Evolutionary conservation across 37 sponge, comb jelly and placozoan genomes (phyloP), one percentile per base, ranked within the genome.

Genomic region (Agelas oroides): DNA sequence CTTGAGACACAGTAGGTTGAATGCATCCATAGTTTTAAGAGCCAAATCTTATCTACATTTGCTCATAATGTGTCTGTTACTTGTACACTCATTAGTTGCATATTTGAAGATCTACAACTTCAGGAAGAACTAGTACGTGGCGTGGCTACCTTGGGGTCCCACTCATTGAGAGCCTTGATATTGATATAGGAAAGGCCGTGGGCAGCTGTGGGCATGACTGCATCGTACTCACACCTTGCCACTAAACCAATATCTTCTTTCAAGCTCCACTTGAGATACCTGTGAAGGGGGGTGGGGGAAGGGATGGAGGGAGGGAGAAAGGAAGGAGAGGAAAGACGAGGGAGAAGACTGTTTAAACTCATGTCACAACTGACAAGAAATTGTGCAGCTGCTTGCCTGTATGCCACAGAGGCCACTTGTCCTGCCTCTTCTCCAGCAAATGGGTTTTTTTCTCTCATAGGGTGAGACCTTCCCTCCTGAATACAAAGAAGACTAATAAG

Each of bases 131-230:
- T n/a, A n/a, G n/a, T n/a, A n/a, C n/a, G n/a, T n/a, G n/a, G n/a
- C n/a, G n/a, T n/a, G n/a, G 76, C 46, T 37, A 88, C 91, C 94
- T 97, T 94, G 15, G 94, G 68, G 73, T 94, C 96, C 95, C 92
- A 97, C 60, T 94, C 94, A 72, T 97, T 97, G 69, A 81, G 77
- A 21, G 98, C 92, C 62, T 93, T 95, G 79, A 97, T 89, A 70
- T 89, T 93, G 79, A 97, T 84, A 63, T 82, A 88, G 57, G 61
- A 75, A 30, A 77, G 58, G 32, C 70, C 74, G 55, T 65, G 72
- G 46, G 67, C 80, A 3, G 90, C 60, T 15, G 87, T 65, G 0
- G 85, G 82, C 87, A 91, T 77, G 21, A 90, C 87, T 31, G 98
- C 96, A 70, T 97, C 98, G 34, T 90, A 70, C 76, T 97, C 89